These are phyloP conservation scores for Tyrophagus putrescentiae DNA, from an alignment of 1,140 invertebrate genomes.

Conservation along the genomic window DNA sequence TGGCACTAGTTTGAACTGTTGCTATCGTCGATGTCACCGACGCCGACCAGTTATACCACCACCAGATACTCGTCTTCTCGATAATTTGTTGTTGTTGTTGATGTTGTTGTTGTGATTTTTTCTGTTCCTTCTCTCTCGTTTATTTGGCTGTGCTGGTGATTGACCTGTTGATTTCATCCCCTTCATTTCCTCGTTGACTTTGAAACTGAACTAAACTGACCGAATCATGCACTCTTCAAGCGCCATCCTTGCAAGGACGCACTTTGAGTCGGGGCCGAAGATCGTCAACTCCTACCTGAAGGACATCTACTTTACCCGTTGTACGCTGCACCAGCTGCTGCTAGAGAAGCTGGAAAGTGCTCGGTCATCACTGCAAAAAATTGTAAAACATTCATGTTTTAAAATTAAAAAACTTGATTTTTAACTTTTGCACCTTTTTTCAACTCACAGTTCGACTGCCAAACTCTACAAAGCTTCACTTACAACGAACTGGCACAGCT, in stretches of 20 bases:
- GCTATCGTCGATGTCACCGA: no score
- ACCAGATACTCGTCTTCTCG: no score
- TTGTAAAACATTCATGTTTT: neutral
- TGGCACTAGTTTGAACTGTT: no score
- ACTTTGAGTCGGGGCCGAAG: neutral
- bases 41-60: no score
- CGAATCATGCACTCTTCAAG: constrained; percentile 7
- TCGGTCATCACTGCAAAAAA: neutral
- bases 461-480: neutral
- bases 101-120: no score
- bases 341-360: neutral
- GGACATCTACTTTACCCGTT: neutral
- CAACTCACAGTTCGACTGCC: neutral
- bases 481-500: neutral
- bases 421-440: no score
- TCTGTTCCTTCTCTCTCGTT: no score
- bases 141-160: no score
- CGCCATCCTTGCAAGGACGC: neutral
- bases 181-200: no score
- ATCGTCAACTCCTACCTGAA: neutral
- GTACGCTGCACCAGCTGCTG: neutral
- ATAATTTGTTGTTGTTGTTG: no score
- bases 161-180: no score
- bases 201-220: neutral
- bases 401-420: no score